Conservation (phyloP, 2,113 vertebrate species). For the Tichodroma muraria region DNA sequence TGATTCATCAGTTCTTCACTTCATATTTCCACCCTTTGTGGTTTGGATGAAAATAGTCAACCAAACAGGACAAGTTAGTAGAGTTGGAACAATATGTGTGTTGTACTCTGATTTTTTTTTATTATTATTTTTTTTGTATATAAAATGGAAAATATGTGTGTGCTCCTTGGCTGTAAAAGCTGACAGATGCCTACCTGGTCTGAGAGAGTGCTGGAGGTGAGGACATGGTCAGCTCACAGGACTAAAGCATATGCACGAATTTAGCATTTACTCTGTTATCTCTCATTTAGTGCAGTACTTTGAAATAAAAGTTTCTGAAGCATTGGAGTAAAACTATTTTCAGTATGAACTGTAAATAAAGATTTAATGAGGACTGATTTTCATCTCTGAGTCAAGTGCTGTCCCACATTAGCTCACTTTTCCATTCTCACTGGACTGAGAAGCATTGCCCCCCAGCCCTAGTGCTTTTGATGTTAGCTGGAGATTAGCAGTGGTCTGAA, state of each 20-base stretch:
- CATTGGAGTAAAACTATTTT: background rate
- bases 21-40: background rate
- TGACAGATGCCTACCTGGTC: background rate
- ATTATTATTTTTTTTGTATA: background rate
- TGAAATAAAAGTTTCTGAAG: conserved; percentile 1
- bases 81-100: background rate
- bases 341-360: background rate
- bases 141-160: background rate
- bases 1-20: background rate
- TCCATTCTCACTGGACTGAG: background rate
- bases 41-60: background rate
- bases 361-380: conserved; percentile 39
- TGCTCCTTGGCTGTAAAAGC: background rate
- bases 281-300: background rate
- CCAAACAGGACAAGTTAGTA: background rate
- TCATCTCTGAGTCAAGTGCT: conserved; percentile 1
- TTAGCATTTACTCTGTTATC: background rate
- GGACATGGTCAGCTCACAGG: background rate
- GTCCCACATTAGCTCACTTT: conserved; percentile 7
- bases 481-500: background rate
- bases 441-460: background rate
- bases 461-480: conserved; percentile 20
- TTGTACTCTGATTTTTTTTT: background rate
- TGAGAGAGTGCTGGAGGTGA: background rate
- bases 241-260: background rate